Evolutionary conservation across 2,888 invertebrate genomes (phyloP).

Genomic region (Syrista parreyssii): DNA sequence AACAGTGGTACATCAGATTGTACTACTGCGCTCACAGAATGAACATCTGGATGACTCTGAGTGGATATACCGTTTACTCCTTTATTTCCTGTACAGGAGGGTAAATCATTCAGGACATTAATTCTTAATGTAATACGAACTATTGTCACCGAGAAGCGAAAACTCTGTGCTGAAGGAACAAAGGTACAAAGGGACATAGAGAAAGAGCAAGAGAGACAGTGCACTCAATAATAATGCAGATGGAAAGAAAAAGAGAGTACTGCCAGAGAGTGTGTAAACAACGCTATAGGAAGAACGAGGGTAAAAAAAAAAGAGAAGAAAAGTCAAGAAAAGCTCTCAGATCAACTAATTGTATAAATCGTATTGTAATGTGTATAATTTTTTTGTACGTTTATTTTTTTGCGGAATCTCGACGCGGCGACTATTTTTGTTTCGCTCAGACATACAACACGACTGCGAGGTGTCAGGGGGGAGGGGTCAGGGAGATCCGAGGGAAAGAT

Average conservation of each 20-base stretch:
- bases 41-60: not conserved
- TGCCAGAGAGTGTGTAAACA: conserved; percentile 24
- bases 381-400: not conserved
- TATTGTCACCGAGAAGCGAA: not conserved
- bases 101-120: not conserved
- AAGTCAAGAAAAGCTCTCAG: conserved; percentile 17
- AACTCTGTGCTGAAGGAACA: not conserved
- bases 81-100: not conserved
- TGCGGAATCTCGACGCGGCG: not conserved
- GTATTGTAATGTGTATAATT: not conserved
- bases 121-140: not conserved
- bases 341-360: not conserved
- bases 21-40: not conserved
- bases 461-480: not conserved
- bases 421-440: not conserved
- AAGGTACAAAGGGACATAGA: not conserved
- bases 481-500: not conserved
- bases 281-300: conserved; percentile 29
- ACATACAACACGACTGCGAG: not conserved
- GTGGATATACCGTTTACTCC: not conserved
- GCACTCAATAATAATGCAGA: conserved; percentile 9
- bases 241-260: conserved; percentile 7
- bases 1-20: not conserved
- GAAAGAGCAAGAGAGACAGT: conserved; percentile 11
- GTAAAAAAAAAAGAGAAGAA: conserved; percentile 25